A percentile compares a stretch with the other conserved stretches of the same genome.
phyloP scores from a whole-genome alignment of 2,113 vertebrate genomes.

The Cyphomyrus discorhynchus region DNA sequence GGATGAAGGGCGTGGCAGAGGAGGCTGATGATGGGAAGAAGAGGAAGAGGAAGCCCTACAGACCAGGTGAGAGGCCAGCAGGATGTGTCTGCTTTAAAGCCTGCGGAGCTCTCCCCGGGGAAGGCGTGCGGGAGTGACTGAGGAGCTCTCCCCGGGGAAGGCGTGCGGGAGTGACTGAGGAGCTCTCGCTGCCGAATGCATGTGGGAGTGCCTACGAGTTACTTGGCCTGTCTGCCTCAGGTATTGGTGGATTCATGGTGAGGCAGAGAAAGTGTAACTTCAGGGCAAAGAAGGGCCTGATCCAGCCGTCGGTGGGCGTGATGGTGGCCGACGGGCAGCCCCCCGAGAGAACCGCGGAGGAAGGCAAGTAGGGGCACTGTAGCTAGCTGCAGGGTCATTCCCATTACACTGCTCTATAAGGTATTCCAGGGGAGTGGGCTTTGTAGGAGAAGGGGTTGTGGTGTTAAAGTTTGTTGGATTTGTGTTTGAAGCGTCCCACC shows the following conservation, averaged over 20 bases:
- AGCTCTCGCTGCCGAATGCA: no score
- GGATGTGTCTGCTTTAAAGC: background rate
- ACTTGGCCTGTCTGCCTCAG: conserved; percentile 42
- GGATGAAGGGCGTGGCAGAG: conserved; percentile 76
- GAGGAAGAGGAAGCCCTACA: conserved; percentile 89
- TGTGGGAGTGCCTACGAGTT: background rate
- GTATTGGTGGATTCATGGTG: conserved; percentile 96
- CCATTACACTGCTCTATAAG: background rate
- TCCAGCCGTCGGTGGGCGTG: conserved; percentile 63
- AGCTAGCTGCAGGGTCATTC: background rate
- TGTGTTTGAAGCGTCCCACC: conserved; percentile 59
- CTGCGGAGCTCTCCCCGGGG: background rate
- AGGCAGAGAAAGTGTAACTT: conserved; percentile 91
- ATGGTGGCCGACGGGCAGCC: conserved; percentile 69
- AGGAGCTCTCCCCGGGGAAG: no score
- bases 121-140: no score
- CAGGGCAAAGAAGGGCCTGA: conserved; percentile 80
- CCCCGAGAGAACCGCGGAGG: conserved; percentile 77
- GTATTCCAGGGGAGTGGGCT: background rate
- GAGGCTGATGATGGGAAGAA: conserved; percentile 88
- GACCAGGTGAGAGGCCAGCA: conserved; percentile 68
- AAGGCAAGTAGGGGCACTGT: conserved; percentile 59
- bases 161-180: no score
- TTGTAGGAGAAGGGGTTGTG: background rate
- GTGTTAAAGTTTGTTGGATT: background rate